Base-by-base conservation (phyloP, 37 sponge, comb jelly and placozoan genomes). In the Halichondria panicea region DNA sequence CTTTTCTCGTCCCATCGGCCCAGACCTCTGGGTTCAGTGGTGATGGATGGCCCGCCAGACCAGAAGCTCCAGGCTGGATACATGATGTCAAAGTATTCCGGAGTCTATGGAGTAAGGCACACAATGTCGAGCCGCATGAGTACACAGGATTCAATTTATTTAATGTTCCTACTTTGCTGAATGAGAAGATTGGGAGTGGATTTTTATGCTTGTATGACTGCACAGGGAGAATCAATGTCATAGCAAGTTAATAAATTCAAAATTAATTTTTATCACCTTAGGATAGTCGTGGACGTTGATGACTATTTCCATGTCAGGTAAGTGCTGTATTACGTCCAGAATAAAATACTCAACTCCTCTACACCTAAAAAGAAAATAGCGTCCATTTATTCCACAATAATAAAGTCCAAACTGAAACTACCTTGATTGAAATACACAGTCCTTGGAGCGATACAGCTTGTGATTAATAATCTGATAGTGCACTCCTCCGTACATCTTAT, bases 11-110 rank as follows among this genome's bases (percentile, higher is more conserved):
- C 92, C 92, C 92, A 92, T 34, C 89, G 54, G 39, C 96, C 92
- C 13, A 92, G 69, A 2, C 92, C 96, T 0, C 37, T 55, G 0
- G 96, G 96, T 48, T 92, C 91, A 18, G 79, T 88, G 60, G 82
- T 55, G 9, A 95, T 70, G 40, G 87, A 86, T 15, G 96, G 96
- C 1, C 96, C 96, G 1, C 96, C 96, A 15, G 66, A 76, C 96
- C 96, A 95, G 74, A 95, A 95, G 2, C 91, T 81, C 96, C 96
- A 95, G 0, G 96, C 96, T 75, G 96, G 96, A 53, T 95, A 95
- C 79, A 95, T 59, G 43, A 95, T 92, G 78, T 95, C 96, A 59
- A 33, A 43, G 59, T 89, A 77, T 12, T 56, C 52, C n/a, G 77
- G 18, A 25, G 92, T 91, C 92, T 90, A 27, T 27, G 31, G 50